Conservation (phyloP, 2,113 vertebrate genomes). For the Melanerpes formicivorus region DNA sequence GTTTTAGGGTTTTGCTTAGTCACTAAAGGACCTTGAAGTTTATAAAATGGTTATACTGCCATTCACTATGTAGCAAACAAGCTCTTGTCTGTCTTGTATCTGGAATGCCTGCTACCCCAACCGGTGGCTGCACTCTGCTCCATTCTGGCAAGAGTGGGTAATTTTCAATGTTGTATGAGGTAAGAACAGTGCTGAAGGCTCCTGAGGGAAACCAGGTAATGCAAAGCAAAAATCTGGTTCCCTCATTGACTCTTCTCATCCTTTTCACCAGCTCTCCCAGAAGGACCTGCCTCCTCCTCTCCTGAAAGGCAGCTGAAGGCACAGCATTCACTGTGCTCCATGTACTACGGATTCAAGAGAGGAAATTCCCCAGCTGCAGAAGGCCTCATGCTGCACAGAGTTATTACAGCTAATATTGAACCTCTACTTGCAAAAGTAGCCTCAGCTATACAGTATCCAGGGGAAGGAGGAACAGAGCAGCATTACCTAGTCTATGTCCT, state of each 20-base stretch:
- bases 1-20: neutral
- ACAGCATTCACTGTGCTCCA: neutral
- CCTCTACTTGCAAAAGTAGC: neutral
- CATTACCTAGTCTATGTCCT: neutral
- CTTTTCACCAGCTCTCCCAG: neutral
- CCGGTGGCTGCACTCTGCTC: neutral
- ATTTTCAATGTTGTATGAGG: neutral
- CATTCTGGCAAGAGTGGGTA: neutral
- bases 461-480: neutral
- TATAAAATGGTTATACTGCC: neutral
- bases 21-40: neutral
- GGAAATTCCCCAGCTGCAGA: neutral
- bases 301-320: neutral
- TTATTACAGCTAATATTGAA: neutral
- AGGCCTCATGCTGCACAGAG: neutral
- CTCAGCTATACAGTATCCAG: neutral
- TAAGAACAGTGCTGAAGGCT: neutral
- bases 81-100: neutral
- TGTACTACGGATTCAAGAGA: neutral
- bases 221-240: neutral
- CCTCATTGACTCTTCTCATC: neutral
- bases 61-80: neutral
- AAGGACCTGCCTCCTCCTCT: neutral
- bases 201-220: neutral
- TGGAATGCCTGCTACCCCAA: neutral